A percentile compares a stretch with the other conserved stretches of the same genome.
Evolutionary conservation across 92 coral and sea anemone genomes (phyloP).

Genomic region (Siderastrea radians): DNA sequence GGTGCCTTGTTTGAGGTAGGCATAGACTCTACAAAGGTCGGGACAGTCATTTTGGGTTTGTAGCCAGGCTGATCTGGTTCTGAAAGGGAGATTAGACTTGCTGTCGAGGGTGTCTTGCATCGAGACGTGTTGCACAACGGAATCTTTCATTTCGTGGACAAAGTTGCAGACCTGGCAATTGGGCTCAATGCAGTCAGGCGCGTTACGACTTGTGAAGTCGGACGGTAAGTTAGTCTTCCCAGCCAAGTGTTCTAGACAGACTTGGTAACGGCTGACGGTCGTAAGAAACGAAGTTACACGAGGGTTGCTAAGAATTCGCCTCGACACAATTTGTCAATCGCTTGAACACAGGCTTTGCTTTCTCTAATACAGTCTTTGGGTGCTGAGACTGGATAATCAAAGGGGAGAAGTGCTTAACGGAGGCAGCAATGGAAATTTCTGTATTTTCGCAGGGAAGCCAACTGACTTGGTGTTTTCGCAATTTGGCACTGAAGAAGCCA

Average conservation of each 20-base stretch:
- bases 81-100: neutral
- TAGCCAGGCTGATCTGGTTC: conserved; percentile 46
- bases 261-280: conserved; percentile 47
- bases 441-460: no score
- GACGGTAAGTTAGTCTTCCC: no score
- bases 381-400: neutral
- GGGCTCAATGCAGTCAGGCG: no score
- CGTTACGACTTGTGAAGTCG: no score
- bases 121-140: conserved; percentile 54
- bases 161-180: no score
- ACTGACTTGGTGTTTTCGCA: no score
- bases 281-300: conserved; percentile 27
- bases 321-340: no score
- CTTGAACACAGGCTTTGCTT: no score
- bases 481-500: no score
- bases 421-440: neutral
- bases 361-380: neutral
- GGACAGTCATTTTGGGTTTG: conserved; percentile 30
- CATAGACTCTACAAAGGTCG: no score
- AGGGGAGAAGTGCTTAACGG: neutral
- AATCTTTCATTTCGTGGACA: neutral
- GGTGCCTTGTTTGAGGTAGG: conserved; percentile 30
- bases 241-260: conserved; percentile 37
- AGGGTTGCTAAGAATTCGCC: neutral
- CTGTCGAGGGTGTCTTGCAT: conserved; percentile 12